phyloP scores from a whole-genome alignment of 2,797 vertebrate genomes.

The Holocentrus rufus region DNA sequence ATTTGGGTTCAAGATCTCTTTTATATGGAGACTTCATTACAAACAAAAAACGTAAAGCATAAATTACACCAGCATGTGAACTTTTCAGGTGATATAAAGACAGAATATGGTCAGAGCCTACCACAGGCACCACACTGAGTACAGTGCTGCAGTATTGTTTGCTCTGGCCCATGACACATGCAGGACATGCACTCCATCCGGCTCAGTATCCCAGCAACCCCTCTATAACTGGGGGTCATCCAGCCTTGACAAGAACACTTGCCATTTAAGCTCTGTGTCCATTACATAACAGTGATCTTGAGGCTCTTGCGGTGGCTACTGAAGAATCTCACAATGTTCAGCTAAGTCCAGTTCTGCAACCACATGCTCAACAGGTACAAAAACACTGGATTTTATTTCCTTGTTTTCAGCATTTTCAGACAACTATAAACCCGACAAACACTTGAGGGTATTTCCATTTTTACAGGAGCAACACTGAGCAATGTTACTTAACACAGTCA shows the following conservation, averaged over 20 bases:
- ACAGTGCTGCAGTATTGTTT: conserved; percentile 9
- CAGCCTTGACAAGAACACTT: background rate
- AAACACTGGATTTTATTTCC: conserved; percentile 24
- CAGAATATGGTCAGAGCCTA: background rate
- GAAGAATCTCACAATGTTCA: background rate
- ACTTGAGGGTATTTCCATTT: background rate
- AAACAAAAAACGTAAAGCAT: too few species aligned
- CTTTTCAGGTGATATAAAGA: background rate
- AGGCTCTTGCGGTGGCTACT: background rate
- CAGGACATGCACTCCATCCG: background rate
- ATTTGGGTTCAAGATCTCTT: background rate
- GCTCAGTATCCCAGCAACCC: conserved; percentile 35
- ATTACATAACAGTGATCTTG: background rate
- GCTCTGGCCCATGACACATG: background rate
- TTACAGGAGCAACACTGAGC: background rate
- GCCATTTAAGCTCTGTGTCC: background rate
- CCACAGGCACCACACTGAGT: background rate
- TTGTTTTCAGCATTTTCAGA: conserved; percentile 9
- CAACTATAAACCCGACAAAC: background rate
- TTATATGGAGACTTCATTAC: too few species aligned
- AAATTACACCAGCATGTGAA: too few species aligned
- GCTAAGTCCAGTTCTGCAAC: background rate
- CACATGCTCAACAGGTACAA: background rate
- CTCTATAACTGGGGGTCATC: background rate
- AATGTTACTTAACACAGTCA: background rate